Conservation (phyloP, 2,113 vertebrate genomes). For the Hippolais icterina region DNA sequence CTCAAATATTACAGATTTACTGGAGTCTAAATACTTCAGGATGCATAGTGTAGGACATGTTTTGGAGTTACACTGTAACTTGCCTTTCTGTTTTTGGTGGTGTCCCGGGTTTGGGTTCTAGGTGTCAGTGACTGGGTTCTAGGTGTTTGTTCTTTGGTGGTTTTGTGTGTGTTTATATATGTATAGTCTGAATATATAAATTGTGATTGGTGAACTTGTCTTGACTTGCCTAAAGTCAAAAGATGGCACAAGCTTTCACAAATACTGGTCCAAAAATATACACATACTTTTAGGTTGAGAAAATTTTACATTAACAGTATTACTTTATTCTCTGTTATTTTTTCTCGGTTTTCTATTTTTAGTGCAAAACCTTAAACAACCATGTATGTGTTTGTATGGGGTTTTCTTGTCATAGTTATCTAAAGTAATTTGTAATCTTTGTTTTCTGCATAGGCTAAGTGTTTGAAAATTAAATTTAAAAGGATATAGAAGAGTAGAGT, state of each 20-base stretch:
- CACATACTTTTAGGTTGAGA: not conserved
- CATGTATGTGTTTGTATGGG: not conserved
- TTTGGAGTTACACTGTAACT: not conserved
- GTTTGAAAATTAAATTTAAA: not conserved
- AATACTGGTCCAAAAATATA: not conserved
- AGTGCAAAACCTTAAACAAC: not conserved
- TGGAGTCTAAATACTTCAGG: not conserved
- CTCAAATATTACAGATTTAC: not conserved
- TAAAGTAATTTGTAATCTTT: not conserved
- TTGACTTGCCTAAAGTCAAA: not conserved
- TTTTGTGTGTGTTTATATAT: not conserved
- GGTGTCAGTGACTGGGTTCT: too few species aligned
- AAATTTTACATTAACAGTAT: not conserved
- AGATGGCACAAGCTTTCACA: not conserved
- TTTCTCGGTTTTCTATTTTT: not conserved
- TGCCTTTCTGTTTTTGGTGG: not conserved
- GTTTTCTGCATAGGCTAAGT: not conserved
- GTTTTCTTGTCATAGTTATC: not conserved
- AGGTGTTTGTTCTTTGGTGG: not conserved
- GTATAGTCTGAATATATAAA: not conserved
- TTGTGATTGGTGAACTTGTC: not conserved
- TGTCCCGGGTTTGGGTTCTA: too few species aligned
- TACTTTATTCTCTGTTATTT: not conserved
- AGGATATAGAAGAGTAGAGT: not conserved
- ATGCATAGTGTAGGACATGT: not conserved